Conservation (phyloP, 2,113 vertebrate species). For the Rafetus swinhoei region DNA sequence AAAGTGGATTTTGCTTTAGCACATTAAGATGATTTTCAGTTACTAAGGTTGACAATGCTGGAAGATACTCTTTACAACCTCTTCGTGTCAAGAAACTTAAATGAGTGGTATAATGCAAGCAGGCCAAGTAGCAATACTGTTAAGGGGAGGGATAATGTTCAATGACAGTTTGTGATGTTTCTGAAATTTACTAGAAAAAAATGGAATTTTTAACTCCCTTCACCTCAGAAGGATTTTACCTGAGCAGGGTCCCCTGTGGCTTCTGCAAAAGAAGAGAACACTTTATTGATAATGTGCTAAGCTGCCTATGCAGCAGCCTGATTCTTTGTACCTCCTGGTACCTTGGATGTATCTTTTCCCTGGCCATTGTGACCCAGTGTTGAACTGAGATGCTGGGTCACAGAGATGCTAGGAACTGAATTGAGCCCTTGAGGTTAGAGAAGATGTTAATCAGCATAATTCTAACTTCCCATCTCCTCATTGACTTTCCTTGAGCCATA, state of each 20-base stretch:
- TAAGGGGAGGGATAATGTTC: neutral
- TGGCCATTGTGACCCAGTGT: fast-evolving
- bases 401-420: neutral
- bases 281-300: neutral
- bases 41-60: neutral
- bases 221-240: neutral
- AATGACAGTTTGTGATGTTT: neutral
- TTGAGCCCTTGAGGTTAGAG: neutral
- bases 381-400: neutral
- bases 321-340: neutral
- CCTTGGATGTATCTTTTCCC: neutral
- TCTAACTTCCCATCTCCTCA: neutral
- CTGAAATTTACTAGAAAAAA: neutral
- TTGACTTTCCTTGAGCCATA: neutral
- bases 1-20: neutral
- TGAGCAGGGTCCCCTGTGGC: neutral
- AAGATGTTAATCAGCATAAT: neutral
- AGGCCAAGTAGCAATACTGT: neutral
- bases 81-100: neutral
- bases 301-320: neutral
- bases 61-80: neutral
- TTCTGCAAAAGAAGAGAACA: neutral
- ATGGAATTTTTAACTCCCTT: fast-evolving
- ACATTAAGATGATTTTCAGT: neutral
- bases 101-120: no score